Percentiles rank a stretch among this genome's conserved stretches.
Evolutionary conservation across 2,888 invertebrate genomes (phyloP).

Genomic region (Caenorhabditis sp.): DNA sequence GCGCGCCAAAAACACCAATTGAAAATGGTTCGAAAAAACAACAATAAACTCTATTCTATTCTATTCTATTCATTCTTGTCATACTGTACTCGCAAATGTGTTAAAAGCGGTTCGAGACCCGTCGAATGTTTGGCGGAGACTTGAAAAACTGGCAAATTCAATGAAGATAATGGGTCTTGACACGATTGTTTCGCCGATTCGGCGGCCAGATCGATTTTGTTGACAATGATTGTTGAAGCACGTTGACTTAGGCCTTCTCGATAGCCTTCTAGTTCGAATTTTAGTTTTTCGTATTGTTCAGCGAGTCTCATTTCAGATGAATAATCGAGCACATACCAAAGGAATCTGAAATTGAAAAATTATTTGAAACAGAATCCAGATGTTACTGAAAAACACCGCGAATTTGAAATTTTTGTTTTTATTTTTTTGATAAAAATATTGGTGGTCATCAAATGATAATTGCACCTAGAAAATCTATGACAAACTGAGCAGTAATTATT

Average conservation of each 20-base stretch:
- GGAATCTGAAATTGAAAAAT: constrained; percentile 35
- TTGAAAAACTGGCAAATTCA: constrained; percentile 44
- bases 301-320: constrained; percentile 36
- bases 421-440: too few relatives aligned
- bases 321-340: constrained; percentile 68
- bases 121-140: constrained; percentile 56
- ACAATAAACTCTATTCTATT: too few relatives aligned
- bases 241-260: constrained; percentile 47
- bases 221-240: constrained; percentile 58
- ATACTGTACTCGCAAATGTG: constrained; percentile 58
- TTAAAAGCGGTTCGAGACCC: constrained; percentile 54
- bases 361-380: not conserved
- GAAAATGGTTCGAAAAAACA: not conserved
- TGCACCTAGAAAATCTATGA: too few relatives aligned
- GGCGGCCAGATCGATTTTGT: constrained; percentile 61
- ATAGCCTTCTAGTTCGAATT: constrained; percentile 64
- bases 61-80: constrained; percentile 32
- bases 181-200: not conserved
- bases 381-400: too few relatives aligned
- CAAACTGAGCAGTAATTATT: too few relatives aligned
- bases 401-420: not conserved
- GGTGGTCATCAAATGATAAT: too few relatives aligned
- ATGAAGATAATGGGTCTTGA: constrained; percentile 20
- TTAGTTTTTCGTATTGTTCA: constrained; percentile 78
- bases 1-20: too few relatives aligned